Evolutionary conservation across 2,797 vertebrate species (phyloP).

Genomic region (Acanthurus tractus): DNA sequence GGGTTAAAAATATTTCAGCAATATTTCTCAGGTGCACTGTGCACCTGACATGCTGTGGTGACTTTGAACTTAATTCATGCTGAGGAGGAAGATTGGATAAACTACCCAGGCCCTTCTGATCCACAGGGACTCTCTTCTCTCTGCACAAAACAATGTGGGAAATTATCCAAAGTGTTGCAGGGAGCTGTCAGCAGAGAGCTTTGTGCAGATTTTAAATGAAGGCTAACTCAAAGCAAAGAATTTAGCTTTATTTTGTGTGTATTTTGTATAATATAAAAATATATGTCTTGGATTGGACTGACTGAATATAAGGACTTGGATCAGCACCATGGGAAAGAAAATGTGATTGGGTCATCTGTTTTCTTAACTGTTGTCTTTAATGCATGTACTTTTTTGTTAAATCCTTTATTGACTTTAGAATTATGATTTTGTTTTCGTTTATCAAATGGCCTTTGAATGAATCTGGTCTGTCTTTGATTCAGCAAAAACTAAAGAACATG

Average conservation of each 20-base stretch:
- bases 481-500: neutral
- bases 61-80: slow-evolving; percentile 19
- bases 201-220: neutral
- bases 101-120: neutral
- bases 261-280: neutral
- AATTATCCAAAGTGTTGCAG: slow-evolving; percentile 2
- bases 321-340: neutral
- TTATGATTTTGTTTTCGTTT: neutral
- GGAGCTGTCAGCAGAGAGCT: neutral
- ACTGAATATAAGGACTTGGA: neutral
- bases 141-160: slow-evolving; percentile 3
- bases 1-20: slow-evolving; percentile 39
- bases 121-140: neutral
- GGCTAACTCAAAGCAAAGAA: neutral
- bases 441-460: neutral
- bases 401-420: neutral
- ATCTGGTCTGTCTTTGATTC: neutral
- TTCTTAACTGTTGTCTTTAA: neutral
- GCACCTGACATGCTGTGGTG: slow-evolving; percentile 18
- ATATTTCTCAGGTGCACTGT: slow-evolving; percentile 27
- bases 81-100: slow-evolving; percentile 13
- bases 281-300: neutral
- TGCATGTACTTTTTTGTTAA: neutral
- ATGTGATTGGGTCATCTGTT: neutral
- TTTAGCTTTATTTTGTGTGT: neutral